These are phyloP conservation scores for Macropis europaea DNA, from an alignment of 2,888 invertebrate genomes.

Conservation along the genomic window DNA sequence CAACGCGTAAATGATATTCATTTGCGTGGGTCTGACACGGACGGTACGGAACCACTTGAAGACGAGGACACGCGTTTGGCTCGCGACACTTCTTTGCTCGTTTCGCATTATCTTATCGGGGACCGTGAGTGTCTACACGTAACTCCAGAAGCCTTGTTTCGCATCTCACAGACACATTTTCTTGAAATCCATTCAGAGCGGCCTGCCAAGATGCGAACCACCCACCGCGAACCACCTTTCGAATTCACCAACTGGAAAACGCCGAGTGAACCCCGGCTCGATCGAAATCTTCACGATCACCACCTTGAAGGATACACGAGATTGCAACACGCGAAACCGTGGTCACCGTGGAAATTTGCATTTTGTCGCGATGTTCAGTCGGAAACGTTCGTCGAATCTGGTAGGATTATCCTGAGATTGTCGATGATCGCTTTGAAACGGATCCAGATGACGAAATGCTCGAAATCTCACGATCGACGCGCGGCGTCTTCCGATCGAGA, in stretches of 20 bases:
- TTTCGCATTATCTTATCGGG: slow-evolving; percentile 56
- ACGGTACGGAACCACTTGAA: slow-evolving; percentile 26
- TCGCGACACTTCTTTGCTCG: slow-evolving; percentile 24
- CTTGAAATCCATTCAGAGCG: too few relatives aligned
- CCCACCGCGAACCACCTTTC: too few relatives aligned
- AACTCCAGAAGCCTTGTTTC: slow-evolving; percentile 38
- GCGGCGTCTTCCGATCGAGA: neutral
- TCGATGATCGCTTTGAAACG: slow-evolving; percentile 3
- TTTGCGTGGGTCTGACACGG: slow-evolving; percentile 25
- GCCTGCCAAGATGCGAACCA: too few relatives aligned
- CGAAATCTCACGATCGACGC: too few relatives aligned
- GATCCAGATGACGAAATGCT: slow-evolving; percentile 4
- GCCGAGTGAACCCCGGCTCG: too few relatives aligned
- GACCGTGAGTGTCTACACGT: slow-evolving; percentile 43
- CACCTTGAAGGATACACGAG: too few relatives aligned
- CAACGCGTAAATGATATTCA: too few relatives aligned
- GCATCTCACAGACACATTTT: slow-evolving; percentile 33
- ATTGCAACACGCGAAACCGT: too few relatives aligned
- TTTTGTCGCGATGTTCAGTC: too few relatives aligned
- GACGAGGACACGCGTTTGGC: slow-evolving; percentile 9
- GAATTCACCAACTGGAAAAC: too few relatives aligned
- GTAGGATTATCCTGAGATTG: neutral
- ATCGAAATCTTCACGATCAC: too few relatives aligned
- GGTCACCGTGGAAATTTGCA: neutral
- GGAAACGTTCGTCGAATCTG: neutral